Evolutionary conservation across 2,888 invertebrate genomes (phyloP), one percentile per base, ranked within the genome.

Genomic region (Nomada flava): DNA sequence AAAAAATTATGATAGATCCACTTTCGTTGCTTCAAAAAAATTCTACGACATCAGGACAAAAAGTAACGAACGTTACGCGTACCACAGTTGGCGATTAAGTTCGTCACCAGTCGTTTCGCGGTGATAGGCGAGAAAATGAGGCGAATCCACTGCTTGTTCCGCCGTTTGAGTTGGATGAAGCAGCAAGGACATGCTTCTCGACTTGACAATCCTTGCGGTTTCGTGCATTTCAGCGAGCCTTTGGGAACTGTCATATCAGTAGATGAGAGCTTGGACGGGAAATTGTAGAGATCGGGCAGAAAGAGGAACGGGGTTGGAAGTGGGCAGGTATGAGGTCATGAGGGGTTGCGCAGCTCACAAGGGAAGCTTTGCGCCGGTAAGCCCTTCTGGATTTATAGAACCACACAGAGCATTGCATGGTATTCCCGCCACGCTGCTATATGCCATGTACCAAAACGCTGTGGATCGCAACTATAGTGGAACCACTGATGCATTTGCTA

Each of bases 331-430:
- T 77, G 79, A 76, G 88, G 86, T 87, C 87, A 86, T 87, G 84
- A 79, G 83, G 80, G 83, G 82, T 76, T 86, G 90, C 88, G 90
- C 90, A 91, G 90, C 89, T 89, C 88, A 91, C 92, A 90, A 92
- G 93, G 92, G 92, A 94, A 94, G 94, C 94, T 94, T 94, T 94
- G 94, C 92, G 93, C 92, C 92, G 92, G 93, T 94, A 94, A 94
- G 91, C 93, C 89, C 91, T 88, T 86, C 86, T 91, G 92, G 92
- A 93, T 93, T 93, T 93, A 93, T 92, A 90, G 93, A 94, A 94
- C 94, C 93, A 92, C 94, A 93, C 92, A 92, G 91, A 92, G 84
- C 85, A 85, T 83, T 80, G 81, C 82, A 87, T 87, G 85, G 84
- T 86, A 88, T 87, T 89, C 84, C 82, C 88, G 89, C 91, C 90